phyloP scores from a whole-genome alignment of 2,797 vertebrate species.

The Periophthalmus magnuspinnatus region DNA sequence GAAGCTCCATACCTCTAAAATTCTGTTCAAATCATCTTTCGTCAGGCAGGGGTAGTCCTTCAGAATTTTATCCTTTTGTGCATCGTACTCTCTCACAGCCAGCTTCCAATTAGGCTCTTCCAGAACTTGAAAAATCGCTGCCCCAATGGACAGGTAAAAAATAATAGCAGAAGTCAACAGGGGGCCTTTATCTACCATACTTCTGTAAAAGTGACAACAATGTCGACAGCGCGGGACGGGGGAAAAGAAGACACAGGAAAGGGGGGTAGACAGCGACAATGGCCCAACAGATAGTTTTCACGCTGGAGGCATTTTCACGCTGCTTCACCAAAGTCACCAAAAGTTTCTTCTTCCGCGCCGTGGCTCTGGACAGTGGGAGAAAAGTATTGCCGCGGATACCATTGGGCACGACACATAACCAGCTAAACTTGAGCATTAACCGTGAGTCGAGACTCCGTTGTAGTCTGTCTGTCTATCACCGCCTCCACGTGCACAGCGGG shows the following conservation, averaged over 20 bases:
- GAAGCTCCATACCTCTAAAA: conserved; percentile 85
- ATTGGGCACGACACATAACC: conserved; percentile 33
- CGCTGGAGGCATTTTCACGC: conserved; percentile 55
- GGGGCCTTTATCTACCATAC: conserved; percentile 96
- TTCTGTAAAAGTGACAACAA: conserved; percentile 48
- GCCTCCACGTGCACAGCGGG: conserved; percentile 61
- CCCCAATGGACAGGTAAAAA: conserved; percentile 98
- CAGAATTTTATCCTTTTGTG: conserved; percentile 82
- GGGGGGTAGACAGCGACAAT: conserved; percentile 32
- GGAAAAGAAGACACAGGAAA: conserved; percentile 8
- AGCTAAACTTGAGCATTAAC: conserved; percentile 4
- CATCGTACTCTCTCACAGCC: conserved; percentile 78
- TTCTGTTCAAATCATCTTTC: conserved; percentile 84
- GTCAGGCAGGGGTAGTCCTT: conserved; percentile 87
- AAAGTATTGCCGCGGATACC: conserved; percentile 23
- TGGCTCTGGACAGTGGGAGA: conserved; percentile 16
- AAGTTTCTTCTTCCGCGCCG: conserved; percentile 29
- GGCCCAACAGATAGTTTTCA: conserved; percentile 23
- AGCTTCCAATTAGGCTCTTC: conserved; percentile 92
- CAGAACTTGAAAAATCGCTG: conserved; percentile 97
- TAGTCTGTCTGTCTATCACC: conserved; percentile 2
- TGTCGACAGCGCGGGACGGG: conserved; percentile 32
- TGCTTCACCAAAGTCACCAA: conserved; percentile 4
- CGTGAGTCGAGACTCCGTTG: conserved; percentile 7
- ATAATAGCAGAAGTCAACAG: conserved; percentile 95